Evolutionary conservation across 1,140 invertebrate species (phyloP).

Genomic region (Hermetia illucens): DNA sequence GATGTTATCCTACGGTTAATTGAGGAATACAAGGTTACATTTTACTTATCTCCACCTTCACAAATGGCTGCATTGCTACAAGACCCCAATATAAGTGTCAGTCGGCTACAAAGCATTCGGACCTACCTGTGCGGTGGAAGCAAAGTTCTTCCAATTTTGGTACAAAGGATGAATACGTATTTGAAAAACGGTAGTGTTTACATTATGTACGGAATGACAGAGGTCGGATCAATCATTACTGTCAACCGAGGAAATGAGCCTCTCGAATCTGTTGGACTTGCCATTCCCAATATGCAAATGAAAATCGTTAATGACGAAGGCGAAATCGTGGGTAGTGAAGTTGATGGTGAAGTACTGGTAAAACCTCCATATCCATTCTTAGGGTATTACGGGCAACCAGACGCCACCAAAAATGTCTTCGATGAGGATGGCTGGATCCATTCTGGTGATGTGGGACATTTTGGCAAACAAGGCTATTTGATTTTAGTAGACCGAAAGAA

Average conservation of each 20-base stretch:
- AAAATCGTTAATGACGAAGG: slow-evolving; percentile 29
- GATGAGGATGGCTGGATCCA: slow-evolving; percentile 52
- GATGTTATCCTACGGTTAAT: too few relatives aligned
- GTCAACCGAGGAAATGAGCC: neutral
- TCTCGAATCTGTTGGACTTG: too few relatives aligned
- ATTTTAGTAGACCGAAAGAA: slow-evolving; percentile 60
- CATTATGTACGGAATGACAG: slow-evolving; percentile 5
- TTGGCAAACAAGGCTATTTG: slow-evolving; percentile 45
- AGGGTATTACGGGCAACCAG: slow-evolving; percentile 33
- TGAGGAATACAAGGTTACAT: too few relatives aligned
- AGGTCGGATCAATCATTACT: neutral
- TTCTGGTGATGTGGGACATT: slow-evolving; percentile 56
- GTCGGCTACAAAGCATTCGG: too few relatives aligned
- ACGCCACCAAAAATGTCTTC: slow-evolving; percentile 38
- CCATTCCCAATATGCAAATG: slow-evolving; percentile 15
- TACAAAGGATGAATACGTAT: neutral
- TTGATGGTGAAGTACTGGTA: slow-evolving; percentile 28
- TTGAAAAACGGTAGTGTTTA: slow-evolving; percentile 2
- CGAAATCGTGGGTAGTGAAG: slow-evolving; percentile 18
- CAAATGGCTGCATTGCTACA: too few relatives aligned
- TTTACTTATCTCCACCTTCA: too few relatives aligned
- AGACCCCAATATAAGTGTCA: too few relatives aligned
- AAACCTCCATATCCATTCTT: slow-evolving; percentile 19
- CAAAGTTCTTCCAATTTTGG: neutral
- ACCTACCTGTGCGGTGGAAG: slow-evolving; percentile 3